Conservation (phyloP, 2,113 vertebrate species). For the Thamnophis sirtalis region DNA sequence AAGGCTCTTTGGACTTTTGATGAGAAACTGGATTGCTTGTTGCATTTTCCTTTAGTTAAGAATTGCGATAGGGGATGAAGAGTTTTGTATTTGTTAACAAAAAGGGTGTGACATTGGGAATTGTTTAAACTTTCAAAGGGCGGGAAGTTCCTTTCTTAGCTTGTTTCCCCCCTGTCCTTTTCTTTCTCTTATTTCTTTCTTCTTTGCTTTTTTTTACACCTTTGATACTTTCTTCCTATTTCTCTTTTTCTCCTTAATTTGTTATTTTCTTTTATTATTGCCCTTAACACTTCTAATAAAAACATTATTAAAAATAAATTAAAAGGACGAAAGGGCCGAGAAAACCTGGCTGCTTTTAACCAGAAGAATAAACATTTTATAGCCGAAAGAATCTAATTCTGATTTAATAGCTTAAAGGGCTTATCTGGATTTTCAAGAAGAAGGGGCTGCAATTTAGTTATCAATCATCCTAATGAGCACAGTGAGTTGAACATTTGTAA, state of each 20-base stretch:
- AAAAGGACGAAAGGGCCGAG: not conserved
- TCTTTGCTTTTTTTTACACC: not conserved
- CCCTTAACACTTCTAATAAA: not conserved
- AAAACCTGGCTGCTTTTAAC: constrained; percentile 5
- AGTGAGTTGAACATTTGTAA: constrained; percentile 40
- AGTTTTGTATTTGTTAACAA: not conserved
- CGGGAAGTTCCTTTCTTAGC: not conserved
- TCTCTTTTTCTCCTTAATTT: not conserved
- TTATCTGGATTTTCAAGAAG: constrained; percentile 49
- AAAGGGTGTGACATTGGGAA: not conserved
- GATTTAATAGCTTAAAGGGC: constrained; percentile 59
- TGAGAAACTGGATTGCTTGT: not conserved
- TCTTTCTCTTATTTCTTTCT: not conserved
- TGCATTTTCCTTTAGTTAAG: not conserved
- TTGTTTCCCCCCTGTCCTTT: not conserved
- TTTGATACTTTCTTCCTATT: not conserved
- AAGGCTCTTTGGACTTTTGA: not conserved
- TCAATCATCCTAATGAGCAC: constrained; percentile 43
- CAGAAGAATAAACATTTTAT: constrained; percentile 36
- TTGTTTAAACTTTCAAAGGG: not conserved
- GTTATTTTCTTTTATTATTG: not conserved
- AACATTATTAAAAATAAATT: not conserved
- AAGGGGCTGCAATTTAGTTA: constrained; percentile 38
- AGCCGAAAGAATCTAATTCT: constrained; percentile 41
- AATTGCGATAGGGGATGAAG: not conserved